These are phyloP conservation scores for Chaenocephalus aceratus DNA, from an alignment of 2,113 vertebrate species.

Conservation along the genomic window DNA sequence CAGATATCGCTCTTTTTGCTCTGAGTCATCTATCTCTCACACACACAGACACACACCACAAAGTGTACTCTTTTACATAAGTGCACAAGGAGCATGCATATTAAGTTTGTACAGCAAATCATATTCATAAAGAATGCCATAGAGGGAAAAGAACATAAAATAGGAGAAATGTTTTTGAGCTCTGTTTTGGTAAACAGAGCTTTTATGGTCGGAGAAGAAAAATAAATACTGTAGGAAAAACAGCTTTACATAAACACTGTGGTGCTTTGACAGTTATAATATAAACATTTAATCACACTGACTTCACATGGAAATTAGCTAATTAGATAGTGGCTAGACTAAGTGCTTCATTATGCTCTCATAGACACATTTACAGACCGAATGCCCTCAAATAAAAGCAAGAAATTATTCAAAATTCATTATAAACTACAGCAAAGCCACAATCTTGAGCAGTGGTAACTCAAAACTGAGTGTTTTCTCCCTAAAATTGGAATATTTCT, in stretches of 20 bases:
- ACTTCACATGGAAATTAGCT: slow-evolving; percentile 40
- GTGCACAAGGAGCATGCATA: not conserved
- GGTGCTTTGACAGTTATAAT: slow-evolving; percentile 38
- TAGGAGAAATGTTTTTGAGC: not conserved
- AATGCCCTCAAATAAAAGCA: slow-evolving; percentile 30
- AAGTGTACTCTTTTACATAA: not conserved
- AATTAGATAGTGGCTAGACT: slow-evolving; percentile 34
- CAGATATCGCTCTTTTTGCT: slow-evolving; percentile 1
- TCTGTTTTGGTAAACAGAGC: slow-evolving; percentile 28
- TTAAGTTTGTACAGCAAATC: slow-evolving; percentile 5
- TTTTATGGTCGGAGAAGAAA: not conserved
- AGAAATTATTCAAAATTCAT: not conserved
- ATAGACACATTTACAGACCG: not conserved
- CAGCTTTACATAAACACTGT: slow-evolving; percentile 26
- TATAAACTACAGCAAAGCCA: slow-evolving; percentile 14
- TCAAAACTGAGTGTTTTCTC: slow-evolving; percentile 15
- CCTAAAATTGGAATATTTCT: not conserved
- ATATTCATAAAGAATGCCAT: not conserved
- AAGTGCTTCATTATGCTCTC: slow-evolving; percentile 24
- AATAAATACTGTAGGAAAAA: not conserved
- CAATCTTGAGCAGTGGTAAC: not conserved
- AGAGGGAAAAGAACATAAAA: not conserved
- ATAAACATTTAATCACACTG: slow-evolving; percentile 48
- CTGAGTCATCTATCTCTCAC: slow-evolving; percentile 33
- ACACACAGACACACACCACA: not conserved